These are phyloP conservation scores for Bicyclus anynana DNA, from an alignment of 1,140 invertebrate species.

Conservation along the genomic window DNA sequence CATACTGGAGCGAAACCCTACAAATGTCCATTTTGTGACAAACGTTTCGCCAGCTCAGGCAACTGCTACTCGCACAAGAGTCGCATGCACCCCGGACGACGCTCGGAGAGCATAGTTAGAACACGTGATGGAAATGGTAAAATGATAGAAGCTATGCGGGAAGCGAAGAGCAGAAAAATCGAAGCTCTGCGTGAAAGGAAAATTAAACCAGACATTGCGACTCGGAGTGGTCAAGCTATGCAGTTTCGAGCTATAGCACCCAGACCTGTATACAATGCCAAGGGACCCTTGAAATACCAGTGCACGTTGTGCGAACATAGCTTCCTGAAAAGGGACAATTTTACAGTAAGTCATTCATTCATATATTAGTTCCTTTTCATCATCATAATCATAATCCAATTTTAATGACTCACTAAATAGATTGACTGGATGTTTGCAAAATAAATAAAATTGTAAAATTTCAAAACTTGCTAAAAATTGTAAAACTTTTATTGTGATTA, in stretches of 20 bases:
- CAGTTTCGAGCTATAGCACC: slow-evolving; percentile 13
- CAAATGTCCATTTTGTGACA: slow-evolving; percentile 88
- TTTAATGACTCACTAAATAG: too few species aligned
- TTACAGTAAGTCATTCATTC: slow-evolving; percentile 57
- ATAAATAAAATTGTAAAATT: too few species aligned
- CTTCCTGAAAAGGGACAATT: slow-evolving; percentile 62
- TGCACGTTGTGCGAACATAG: slow-evolving; percentile 55
- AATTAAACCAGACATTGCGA: not conserved
- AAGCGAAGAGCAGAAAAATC: too few species aligned
- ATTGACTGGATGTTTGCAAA: too few species aligned
- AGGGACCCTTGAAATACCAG: slow-evolving; percentile 49
- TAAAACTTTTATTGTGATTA: too few species aligned
- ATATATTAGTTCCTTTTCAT: too few species aligned
- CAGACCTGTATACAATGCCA: slow-evolving; percentile 20
- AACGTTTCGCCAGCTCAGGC: slow-evolving; percentile 87
- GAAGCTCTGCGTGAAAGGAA: too few species aligned
- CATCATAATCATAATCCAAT: too few species aligned
- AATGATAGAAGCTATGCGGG: too few species aligned
- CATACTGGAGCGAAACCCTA: slow-evolving; percentile 90
- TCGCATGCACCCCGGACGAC: slow-evolving; percentile 84
- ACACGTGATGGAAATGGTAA: slow-evolving; percentile 14
- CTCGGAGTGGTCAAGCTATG: slow-evolving; percentile 3
- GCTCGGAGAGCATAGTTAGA: too few species aligned
- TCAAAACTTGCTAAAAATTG: too few species aligned
- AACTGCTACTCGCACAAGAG: slow-evolving; percentile 87